Evolutionary conservation across 2,797 vertebrate genomes (phyloP).

Genomic region (Scolopax rusticola): DNA sequence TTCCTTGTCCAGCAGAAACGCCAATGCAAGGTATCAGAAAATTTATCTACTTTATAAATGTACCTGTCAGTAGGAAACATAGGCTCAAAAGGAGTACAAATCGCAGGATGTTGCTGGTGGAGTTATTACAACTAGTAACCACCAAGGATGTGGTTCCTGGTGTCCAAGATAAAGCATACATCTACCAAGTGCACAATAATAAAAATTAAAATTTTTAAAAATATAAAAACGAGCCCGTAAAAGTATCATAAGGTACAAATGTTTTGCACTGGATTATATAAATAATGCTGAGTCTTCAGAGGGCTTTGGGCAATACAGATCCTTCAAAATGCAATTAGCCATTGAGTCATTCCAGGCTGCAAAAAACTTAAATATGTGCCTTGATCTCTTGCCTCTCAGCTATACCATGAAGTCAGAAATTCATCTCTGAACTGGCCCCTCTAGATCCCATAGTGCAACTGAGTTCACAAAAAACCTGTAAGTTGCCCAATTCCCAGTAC

Average conservation of each 20-base stretch:
- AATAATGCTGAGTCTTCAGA: neutral
- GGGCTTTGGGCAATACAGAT: neutral
- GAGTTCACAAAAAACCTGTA: neutral
- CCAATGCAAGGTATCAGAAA: neutral
- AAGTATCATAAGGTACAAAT: neutral
- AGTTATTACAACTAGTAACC: neutral
- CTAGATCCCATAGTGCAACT: neutral
- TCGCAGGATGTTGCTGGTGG: neutral
- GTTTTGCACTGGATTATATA: neutral
- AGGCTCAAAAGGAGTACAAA: neutral
- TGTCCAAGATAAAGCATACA: neutral
- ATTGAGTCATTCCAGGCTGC: neutral
- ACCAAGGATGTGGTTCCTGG: neutral
- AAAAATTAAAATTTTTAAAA: neutral
- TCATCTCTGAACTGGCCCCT: neutral
- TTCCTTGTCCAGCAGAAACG: neutral
- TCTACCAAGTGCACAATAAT: neutral
- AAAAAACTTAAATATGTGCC: neutral
- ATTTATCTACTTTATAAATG: neutral
- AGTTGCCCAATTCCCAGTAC: neutral
- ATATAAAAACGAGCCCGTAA: neutral
- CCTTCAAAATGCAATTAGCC: neutral
- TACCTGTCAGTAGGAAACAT: neutral
- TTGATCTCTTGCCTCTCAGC: neutral
- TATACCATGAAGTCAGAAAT: neutral